These are phyloP conservation scores for Drosophila tsacasi DNA, from an alignment of 1,140 invertebrate species.

Conservation along the genomic window DNA sequence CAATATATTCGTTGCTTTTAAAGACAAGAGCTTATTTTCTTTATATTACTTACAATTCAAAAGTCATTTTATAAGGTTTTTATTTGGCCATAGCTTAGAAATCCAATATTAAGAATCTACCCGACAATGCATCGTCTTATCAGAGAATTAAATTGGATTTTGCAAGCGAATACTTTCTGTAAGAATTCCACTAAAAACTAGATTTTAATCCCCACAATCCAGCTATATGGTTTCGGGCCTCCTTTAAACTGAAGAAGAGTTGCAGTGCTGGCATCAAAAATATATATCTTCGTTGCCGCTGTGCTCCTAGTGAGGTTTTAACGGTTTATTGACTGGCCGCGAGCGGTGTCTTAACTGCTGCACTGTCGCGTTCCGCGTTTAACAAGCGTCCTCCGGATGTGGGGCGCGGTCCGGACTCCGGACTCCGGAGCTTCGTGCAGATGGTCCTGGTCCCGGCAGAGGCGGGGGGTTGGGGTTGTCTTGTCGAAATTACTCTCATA, in stretches of 20 bases:
- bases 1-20: background rate
- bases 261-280: slow-evolving; percentile 19
- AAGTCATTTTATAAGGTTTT: background rate
- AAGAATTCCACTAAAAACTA: background rate
- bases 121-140: background rate
- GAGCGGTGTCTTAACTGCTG: slow-evolving; percentile 77
- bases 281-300: slow-evolving; percentile 21
- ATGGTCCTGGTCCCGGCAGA: slow-evolving; percentile 7
- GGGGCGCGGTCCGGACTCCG: slow-evolving; percentile 5
- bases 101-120: background rate
- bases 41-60: background rate
- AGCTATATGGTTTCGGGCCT: slow-evolving; percentile 5
- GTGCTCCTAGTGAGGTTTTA: slow-evolving; percentile 65
- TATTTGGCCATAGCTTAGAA: background rate
- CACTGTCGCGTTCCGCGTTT: slow-evolving; percentile 62
- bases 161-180: background rate
- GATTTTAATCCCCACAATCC: background rate
- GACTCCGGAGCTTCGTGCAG: slow-evolving; percentile 14
- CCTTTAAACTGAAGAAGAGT: slow-evolving; percentile 2
- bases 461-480: slow-evolving; percentile 53
- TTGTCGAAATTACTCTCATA: slow-evolving; percentile 84
- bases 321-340: slow-evolving; percentile 81
- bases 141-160: background rate
- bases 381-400: slow-evolving; percentile 65
- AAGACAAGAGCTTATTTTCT: background rate